phyloP scores from a whole-genome alignment of 2,113 vertebrate genomes.

The Piprites chloris region DNA sequence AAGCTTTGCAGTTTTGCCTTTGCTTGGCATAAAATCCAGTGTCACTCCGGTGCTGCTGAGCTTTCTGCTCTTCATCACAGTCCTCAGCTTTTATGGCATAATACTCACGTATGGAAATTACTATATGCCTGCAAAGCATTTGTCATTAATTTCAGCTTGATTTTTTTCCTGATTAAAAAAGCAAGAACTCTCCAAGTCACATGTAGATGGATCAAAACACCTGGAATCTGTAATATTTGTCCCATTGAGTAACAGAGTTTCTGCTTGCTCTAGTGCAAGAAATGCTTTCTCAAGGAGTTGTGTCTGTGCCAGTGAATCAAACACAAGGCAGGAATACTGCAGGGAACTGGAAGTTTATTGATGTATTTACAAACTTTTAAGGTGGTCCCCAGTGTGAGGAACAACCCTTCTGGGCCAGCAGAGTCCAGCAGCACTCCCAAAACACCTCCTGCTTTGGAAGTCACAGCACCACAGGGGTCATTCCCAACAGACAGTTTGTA shows the following conservation, averaged over 20 bases:
- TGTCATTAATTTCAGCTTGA: background rate
- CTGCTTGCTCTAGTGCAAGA: background rate
- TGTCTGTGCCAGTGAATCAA: background rate
- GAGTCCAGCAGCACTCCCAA: background rate
- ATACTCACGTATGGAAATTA: background rate
- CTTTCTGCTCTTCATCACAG: background rate
- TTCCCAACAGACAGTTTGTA: background rate
- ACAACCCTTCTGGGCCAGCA: background rate
- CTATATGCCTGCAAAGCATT: background rate
- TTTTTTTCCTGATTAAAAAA: background rate
- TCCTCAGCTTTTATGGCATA: background rate
- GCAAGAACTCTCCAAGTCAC: background rate
- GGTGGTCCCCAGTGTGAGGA: background rate
- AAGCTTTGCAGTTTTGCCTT: background rate
- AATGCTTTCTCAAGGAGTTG: background rate
- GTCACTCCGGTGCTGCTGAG: background rate
- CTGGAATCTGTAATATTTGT: background rate
- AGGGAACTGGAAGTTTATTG: background rate
- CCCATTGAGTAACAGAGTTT: background rate
- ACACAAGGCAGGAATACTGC: background rate
- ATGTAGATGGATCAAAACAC: background rate
- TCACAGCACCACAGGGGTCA: no score
- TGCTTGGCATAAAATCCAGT: background rate
- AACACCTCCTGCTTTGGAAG: background rate
- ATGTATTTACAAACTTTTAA: background rate